A percentile compares a stretch with the other conserved stretches of the same genome.
Conservation (phyloP, 2,113 vertebrate genomes). For the Pteronura brasiliensis region DNA sequence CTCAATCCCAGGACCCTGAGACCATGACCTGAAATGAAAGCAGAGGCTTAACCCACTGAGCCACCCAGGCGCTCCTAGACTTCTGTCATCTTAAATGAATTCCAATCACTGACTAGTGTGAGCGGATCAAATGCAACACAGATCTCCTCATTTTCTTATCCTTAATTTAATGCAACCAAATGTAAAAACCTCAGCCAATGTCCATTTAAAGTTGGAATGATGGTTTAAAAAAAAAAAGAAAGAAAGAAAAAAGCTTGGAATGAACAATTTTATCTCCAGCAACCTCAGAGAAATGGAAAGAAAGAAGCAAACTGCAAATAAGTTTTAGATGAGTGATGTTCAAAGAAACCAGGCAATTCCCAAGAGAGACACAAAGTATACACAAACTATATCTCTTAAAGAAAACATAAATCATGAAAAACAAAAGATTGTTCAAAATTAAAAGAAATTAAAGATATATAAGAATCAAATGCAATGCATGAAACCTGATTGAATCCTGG, state of each 20-base stretch:
- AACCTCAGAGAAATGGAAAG: constrained; percentile 28
- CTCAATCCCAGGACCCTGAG: no score
- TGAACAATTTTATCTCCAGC: not conserved
- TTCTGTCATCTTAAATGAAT: constrained; percentile 2
- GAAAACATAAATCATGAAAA: constrained; percentile 15
- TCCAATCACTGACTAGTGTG: not conserved
- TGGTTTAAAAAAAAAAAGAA: not conserved
- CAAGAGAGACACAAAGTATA: not conserved
- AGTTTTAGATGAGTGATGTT: constrained; percentile 1
- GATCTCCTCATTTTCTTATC: not conserved
- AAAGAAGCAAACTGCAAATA: constrained; percentile 21
- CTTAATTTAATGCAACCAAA: constrained; percentile 20
- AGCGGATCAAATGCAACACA: not conserved
- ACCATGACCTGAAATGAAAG: no score
- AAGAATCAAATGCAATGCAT: not conserved
- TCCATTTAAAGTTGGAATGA: constrained; percentile 12
- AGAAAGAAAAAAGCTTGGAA: not conserved
- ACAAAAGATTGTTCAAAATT: not conserved
- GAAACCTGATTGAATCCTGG: not conserved
- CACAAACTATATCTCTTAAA: not conserved
- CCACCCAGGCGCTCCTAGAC: not conserved
- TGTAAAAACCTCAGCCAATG: constrained; percentile 14
- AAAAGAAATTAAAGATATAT: not conserved
- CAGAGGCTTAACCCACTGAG: no score
- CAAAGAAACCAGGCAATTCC: not conserved